Conservation (phyloP, 92 coral and sea anemone genomes). For the Plumapathes pennacea region DNA sequence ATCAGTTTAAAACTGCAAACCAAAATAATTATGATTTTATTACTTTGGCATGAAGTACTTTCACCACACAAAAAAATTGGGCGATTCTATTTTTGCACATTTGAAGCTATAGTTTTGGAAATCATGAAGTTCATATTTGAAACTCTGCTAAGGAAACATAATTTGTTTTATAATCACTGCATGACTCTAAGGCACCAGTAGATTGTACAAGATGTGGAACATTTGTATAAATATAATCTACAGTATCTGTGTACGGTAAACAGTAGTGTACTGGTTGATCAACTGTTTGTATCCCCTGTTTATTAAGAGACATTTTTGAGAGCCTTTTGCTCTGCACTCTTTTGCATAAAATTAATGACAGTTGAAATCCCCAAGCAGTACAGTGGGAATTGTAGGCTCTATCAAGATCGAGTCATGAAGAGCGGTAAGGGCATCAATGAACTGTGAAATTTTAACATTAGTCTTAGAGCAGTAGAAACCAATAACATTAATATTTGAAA, state of each 20-base stretch:
- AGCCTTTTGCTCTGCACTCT: slow-evolving; percentile 11
- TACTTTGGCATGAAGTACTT: no score
- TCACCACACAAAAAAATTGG: no score
- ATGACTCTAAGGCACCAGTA: slow-evolving; percentile 39
- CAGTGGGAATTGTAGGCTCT: slow-evolving; percentile 1
- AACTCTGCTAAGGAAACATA: no score
- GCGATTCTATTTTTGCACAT: no score
- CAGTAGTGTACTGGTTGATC: slow-evolving; percentile 43
- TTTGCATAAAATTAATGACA: slow-evolving; percentile 34
- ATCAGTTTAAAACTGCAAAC: no score
- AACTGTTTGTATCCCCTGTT: slow-evolving; percentile 38
- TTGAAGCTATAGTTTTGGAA: no score
- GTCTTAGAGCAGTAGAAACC: slow-evolving; percentile 61
- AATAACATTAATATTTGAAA: slow-evolving; percentile 46
- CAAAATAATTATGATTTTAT: no score
- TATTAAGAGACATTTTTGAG: not conserved
- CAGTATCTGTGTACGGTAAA: slow-evolving; percentile 39
- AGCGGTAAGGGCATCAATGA: slow-evolving; percentile 18
- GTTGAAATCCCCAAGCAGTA: slow-evolving; percentile 61
- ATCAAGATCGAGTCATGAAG: slow-evolving; percentile 10
- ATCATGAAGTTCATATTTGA: no score
- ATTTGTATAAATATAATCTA: slow-evolving; percentile 64
- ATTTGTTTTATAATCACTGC: slow-evolving; percentile 49
- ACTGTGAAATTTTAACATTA: slow-evolving; percentile 22
- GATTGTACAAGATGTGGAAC: slow-evolving; percentile 18